Evolutionary conservation across 1,140 invertebrate genomes (phyloP).

Genomic region (Sarcophaga bullata): DNA sequence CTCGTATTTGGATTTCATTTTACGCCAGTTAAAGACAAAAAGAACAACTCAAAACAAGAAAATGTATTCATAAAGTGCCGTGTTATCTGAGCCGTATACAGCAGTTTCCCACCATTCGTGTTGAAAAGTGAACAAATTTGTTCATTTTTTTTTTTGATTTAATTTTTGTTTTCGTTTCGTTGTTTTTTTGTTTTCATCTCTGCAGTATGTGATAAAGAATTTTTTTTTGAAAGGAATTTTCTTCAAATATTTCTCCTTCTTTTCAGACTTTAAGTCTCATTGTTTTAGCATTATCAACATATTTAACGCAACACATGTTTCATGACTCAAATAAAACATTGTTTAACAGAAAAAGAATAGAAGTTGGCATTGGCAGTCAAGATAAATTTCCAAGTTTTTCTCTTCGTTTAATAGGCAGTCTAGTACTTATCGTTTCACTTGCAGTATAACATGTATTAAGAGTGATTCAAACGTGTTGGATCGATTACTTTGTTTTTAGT

Average conservation of each 20-base stretch:
- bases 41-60: not conserved
- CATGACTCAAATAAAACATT: not conserved
- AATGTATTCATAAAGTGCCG: not conserved
- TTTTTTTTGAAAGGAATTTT: not conserved
- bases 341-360: too few species aligned
- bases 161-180: too few species aligned
- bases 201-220: not conserved
- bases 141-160: too few species aligned
- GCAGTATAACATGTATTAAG: too few species aligned
- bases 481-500: too few species aligned
- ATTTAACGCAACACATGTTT: not conserved
- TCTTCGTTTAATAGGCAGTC: too few species aligned
- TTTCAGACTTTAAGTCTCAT: not conserved
- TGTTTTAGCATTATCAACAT: not conserved
- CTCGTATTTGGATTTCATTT: conserved; percentile 27
- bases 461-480: too few species aligned
- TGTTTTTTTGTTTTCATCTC: not conserved
- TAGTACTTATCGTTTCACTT: too few species aligned
- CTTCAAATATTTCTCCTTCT: not conserved
- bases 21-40: not conserved
- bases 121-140: too few species aligned
- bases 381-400: too few species aligned
- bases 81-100: conserved; percentile 5
- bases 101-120: not conserved
- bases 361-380: too few species aligned